These are phyloP conservation scores for Dryococelus australis DNA, from an alignment of 2,888 invertebrate species.

Conservation along the genomic window DNA sequence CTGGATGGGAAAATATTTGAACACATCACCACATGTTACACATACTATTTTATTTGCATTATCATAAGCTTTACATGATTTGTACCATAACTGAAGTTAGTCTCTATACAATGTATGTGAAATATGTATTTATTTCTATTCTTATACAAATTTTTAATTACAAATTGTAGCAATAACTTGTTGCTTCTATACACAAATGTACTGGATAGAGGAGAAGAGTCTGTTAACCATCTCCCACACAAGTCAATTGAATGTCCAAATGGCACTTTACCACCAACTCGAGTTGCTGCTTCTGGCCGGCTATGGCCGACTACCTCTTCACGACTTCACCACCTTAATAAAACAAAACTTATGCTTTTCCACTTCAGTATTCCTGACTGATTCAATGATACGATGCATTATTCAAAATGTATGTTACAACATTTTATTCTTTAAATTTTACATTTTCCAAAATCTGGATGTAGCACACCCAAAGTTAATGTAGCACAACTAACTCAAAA, in stretches of 20 bases:
- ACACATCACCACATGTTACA: neutral
- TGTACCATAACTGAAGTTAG: conserved; percentile 16
- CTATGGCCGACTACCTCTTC: neutral
- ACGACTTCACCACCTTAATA: neutral
- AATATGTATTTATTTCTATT: neutral
- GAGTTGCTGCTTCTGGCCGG: neutral
- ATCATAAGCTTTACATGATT: conserved; percentile 5
- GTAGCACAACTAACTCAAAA: too few species aligned
- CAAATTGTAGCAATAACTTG: neutral
- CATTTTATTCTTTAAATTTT: too few species aligned
- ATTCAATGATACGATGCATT: neutral
- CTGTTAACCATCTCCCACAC: too few species aligned
- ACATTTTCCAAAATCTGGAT: too few species aligned
- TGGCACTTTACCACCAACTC: conserved; percentile 16
- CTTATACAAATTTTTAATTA: neutral
- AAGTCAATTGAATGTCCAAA: neutral
- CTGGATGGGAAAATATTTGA: neutral
- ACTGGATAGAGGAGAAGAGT: neutral
- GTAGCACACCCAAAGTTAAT: too few species aligned
- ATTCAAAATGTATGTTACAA: neutral
- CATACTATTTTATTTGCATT: neutral
- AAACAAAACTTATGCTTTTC: neutral
- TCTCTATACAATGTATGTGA: neutral
- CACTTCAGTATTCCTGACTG: neutral
- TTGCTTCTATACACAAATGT: conserved; percentile 4